Base-by-base conservation (phyloP, 53 echinoderm and acorn worm genomes). In the Pentamera pediparva region DNA sequence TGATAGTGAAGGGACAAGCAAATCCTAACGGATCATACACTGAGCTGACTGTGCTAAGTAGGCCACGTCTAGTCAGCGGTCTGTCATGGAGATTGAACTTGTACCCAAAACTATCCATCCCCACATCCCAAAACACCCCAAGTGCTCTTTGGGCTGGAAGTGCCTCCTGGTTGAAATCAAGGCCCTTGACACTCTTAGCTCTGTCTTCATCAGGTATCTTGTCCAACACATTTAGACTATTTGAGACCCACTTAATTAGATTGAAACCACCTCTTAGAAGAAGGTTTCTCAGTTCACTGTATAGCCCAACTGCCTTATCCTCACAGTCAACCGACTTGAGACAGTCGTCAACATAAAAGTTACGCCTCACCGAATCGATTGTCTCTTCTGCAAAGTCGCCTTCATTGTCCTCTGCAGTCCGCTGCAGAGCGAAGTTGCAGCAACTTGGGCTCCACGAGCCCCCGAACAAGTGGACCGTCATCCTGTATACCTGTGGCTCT, bases 391-490 rank as follows among this genome's bases (percentile, higher is more conserved):
- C 33, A 37, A 49, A 88, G 26, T 62, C 65, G 9, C 53, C 0
- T 50, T 54, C 72, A 40, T 85, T 33, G 60, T 79, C 85, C 17
- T 74, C 75, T 55, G 79, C 80, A 29, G 86, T 86, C 4, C 58
- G 27, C 47, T 67, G 76, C 10, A 56, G 61, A 12, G 88, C 83
- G 33, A 79, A 87, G 52, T 58, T 87, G 50, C 74, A 78, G 40
- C 67, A 64, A 59, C 83, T 79, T 6, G 87, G 83, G 29, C 72
- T 77, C 78, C 82, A 82, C 18, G 75, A 74, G 17, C 83, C 88
- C 0, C 87, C 87, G 51, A 83, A 87, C 28, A 87, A 53, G 41
- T 83, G 87, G 15, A 87, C 87, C 54, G 74, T 56, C 87, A 87
- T 83, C 9, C 83, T 17, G 59, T 83, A 83, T 2, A 65, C 75